phyloP scores from a whole-genome alignment of 92 coral and sea anemone genomes.

The Plumapathes pennacea region DNA sequence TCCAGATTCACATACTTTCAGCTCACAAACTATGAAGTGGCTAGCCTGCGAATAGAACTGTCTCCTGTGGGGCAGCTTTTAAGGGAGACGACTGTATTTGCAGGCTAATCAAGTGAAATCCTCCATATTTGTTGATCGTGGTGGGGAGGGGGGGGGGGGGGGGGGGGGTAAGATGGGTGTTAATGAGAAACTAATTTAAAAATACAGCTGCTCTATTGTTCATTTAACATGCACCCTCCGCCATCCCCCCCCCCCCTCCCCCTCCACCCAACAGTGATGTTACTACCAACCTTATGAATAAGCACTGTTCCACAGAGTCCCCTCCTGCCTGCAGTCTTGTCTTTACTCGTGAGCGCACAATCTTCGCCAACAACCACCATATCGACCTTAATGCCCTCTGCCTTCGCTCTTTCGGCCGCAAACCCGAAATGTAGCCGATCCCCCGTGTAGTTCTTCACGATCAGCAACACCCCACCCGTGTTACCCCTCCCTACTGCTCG shows the following conservation, averaged over 20 bases:
- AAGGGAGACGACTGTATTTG: too few relatives aligned
- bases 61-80: too few relatives aligned
- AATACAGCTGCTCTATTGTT: too few relatives aligned
- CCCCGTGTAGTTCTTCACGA: constrained; percentile 98
- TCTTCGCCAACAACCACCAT: constrained; percentile 97
- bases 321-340: constrained; percentile 95
- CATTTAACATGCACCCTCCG: neutral
- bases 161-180: too few relatives aligned
- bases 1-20: too few relatives aligned
- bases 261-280: neutral
- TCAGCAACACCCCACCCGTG: constrained; percentile 75
- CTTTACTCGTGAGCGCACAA: constrained; percentile 91
- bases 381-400: constrained; percentile 85
- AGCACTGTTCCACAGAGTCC: constrained; percentile 97
- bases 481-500: constrained; percentile 87
- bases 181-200: too few relatives aligned
- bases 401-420: constrained; percentile 94
- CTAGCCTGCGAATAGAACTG: too few relatives aligned
- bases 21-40: too few relatives aligned
- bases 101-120: too few relatives aligned
- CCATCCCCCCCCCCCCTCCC: neutral
- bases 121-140: too few relatives aligned
- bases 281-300: constrained; percentile 98
- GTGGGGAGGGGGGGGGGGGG: too few relatives aligned
- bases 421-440: constrained; percentile 93